Evolutionary conservation across 2,888 invertebrate genomes (phyloP).

Genomic region (Octodonta nipae): DNA sequence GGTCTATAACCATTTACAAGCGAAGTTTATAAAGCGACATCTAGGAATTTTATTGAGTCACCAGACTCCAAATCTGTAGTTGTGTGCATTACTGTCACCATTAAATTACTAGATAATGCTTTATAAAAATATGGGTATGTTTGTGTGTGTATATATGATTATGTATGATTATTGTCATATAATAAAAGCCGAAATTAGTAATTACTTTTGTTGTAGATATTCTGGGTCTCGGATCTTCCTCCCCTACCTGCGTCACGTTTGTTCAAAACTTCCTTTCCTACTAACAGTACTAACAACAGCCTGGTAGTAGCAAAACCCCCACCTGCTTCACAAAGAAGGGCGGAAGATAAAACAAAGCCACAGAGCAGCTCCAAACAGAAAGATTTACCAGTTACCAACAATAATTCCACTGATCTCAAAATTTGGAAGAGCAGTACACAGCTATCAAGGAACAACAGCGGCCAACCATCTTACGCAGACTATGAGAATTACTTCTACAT

Average conservation of each 20-base stretch:
- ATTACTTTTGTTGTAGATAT: slow-evolving; percentile 37
- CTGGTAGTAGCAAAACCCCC: no score
- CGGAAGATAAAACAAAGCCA: background rate
- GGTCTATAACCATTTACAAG: no score
- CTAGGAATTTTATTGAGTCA: no score
- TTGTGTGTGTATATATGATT: no score
- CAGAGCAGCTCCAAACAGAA: slow-evolving; percentile 11
- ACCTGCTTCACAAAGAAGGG: no score
- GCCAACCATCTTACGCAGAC: slow-evolving; percentile 40
- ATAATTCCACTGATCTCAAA: slow-evolving; percentile 22
- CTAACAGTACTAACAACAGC: slow-evolving; percentile 3
- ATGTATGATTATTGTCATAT: no score
- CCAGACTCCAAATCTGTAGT: no score
- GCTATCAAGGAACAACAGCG: slow-evolving; percentile 21
- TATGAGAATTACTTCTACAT: slow-evolving; percentile 57
- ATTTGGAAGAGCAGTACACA: slow-evolving; percentile 22
- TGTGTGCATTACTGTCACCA: no score
- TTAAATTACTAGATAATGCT: no score
- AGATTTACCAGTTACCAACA: slow-evolving; percentile 14
- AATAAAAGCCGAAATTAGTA: no score
- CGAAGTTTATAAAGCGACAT: no score
- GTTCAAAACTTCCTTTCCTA: slow-evolving; percentile 12
- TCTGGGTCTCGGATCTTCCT: slow-evolving; percentile 43
- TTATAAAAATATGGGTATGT: no score
- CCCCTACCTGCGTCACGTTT: slow-evolving; percentile 34